Percentiles rank a stretch among this genome's conserved stretches.
phyloP scores from a whole-genome alignment of 2,113 vertebrate genomes.

The Sinosuthora webbiana region DNA sequence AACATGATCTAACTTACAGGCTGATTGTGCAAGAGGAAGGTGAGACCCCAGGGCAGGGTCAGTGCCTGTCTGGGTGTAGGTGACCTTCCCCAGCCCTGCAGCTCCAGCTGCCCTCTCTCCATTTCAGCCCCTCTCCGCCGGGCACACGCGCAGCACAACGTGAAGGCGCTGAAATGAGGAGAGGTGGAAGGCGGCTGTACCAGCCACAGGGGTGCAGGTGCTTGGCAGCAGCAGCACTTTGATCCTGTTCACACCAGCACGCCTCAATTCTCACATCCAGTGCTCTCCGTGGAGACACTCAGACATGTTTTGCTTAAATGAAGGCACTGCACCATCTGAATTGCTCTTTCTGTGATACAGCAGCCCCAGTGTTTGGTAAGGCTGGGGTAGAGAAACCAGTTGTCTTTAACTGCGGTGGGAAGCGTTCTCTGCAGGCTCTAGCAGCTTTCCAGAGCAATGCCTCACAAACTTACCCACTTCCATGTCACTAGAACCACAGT shows the following conservation, averaged over 20 bases:
- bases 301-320: background rate
- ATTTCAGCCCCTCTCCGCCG: rapidly evolving
- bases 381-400: background rate
- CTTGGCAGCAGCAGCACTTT: slow-evolving; percentile 1
- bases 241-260: slow-evolving; percentile 16
- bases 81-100: background rate
- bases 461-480: background rate
- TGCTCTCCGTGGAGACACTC: background rate
- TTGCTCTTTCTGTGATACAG: background rate
- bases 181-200: background rate
- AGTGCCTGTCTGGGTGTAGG: rapidly evolving
- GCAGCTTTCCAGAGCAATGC: background rate
- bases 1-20: rapidly evolving
- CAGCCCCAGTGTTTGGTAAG: background rate
- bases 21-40: rapidly evolving
- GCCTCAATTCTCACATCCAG: background rate
- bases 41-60: background rate
- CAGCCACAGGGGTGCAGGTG: background rate
- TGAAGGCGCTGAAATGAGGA: background rate
- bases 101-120: background rate
- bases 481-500: background rate
- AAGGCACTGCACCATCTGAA: background rate
- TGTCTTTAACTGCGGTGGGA: background rate
- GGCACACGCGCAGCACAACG: rapidly evolving
- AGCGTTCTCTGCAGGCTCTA: background rate